Base-by-base conservation (phyloP, 92 coral and sea anemone genomes). In the Epizoanthus scotinus region DNA sequence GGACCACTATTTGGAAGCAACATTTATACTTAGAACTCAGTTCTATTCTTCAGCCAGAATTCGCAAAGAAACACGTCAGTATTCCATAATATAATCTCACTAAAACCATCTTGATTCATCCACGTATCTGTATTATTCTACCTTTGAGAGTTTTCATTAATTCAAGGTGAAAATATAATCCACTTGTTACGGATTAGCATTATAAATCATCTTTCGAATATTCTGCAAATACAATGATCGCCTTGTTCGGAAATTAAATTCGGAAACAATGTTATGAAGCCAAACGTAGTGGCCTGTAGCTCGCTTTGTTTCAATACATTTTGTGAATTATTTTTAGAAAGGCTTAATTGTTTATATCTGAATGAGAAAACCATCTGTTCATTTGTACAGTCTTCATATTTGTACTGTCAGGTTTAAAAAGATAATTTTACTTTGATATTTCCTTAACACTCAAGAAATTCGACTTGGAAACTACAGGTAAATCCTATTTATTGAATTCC, bases 301-400 rank as follows among this genome's bases (percentile, higher is more conserved):
- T 38, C 0, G 27, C 29, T 22, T 49, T 22, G 42, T n/a, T 53
- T 6, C 19, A 7, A 13, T 71, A 21, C 1, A 5, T 13, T 74
- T 58, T 57, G 9, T 36, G 38, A 59, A 59, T n/a, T 58, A 56
- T 73, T 73, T 56, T 29, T 57, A 22, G 66, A 36, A 74, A 29
- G 61, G 5, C 52, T 20, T 24, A 15, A 19, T 34, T 57, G 66
- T 74, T 36, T 20, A 56, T 74, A 34, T 74, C 80, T 26, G 54
- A 58, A 57, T 57, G 21, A 17, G 44, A 9, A 57, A 74, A 73
- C 29, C 61, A 73, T 55, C 63, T 74, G 80, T 74, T 57, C 42
- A 36, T 74, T 74, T 74, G 38, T 52, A 40, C 47, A 74, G 29
- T 36, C 81, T 34, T 75, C 40, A 75, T 58, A 20, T 38, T 38